Percentiles rank a stretch among this genome's conserved stretches.
phyloP scores from a whole-genome alignment of 37 sponge, comb jelly and placozoan genomes.

The Haliclona indistincta region DNA sequence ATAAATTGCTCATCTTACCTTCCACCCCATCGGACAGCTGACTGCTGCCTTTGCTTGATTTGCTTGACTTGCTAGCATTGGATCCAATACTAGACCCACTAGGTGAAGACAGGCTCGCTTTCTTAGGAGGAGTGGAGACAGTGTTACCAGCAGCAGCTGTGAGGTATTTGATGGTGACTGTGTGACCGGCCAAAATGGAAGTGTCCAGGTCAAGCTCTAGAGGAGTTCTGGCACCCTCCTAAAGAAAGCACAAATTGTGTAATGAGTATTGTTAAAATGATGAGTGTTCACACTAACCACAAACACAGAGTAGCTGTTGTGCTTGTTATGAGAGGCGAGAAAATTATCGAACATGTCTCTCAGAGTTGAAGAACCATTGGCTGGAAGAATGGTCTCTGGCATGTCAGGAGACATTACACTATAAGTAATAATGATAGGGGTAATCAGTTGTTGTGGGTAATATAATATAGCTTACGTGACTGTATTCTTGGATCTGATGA shows the following conservation, averaged over 20 bases:
- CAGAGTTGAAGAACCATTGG: slow-evolving; percentile 36
- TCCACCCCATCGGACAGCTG: background rate
- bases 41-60: background rate
- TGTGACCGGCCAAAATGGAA: slow-evolving; percentile 44
- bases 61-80: background rate
- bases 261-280: background rate
- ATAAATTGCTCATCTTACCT: background rate
- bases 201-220: slow-evolving; percentile 31
- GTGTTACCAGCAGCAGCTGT: slow-evolving; percentile 7
- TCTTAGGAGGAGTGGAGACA: slow-evolving; percentile 1
- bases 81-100: background rate
- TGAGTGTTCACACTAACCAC: slow-evolving; percentile 5
- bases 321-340: slow-evolving; percentile 23
- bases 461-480: slow-evolving; percentile 42
- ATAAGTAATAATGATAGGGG: background rate
- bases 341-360: slow-evolving; percentile 26
- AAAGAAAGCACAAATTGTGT: background rate
- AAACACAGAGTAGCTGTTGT: slow-evolving; percentile 38
- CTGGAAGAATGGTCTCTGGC: slow-evolving; percentile 50
- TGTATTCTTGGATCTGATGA: slow-evolving; percentile 53
- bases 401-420: slow-evolving; percentile 52
- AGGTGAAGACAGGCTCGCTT: too few species aligned
- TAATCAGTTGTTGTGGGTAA: slow-evolving; percentile 8
- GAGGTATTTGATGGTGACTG: slow-evolving; percentile 37
- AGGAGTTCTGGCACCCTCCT: slow-evolving; percentile 47